A percentile compares a stretch with the other conserved stretches of the same genome.
Conservation (phyloP, 1,140 invertebrate species). For the Bombus pascuorum region DNA sequence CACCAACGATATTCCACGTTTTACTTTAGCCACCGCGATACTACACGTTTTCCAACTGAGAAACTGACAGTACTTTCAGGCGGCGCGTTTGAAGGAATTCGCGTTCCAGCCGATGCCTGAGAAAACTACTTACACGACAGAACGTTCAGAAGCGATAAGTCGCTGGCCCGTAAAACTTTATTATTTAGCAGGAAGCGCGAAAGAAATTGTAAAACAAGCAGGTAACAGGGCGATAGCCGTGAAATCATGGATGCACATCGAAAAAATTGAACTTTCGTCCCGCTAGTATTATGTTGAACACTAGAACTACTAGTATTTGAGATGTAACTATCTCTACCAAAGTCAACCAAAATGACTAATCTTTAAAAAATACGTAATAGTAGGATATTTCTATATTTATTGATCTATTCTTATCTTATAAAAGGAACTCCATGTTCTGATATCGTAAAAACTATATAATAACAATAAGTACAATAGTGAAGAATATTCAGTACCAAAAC, state of each 20-base stretch:
- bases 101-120: not conserved
- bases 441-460: too few species aligned
- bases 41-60: not conserved
- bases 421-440: too few species aligned
- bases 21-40: not conserved
- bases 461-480: too few species aligned
- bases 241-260: not conserved
- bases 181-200: conserved; percentile 18
- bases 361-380: too few species aligned
- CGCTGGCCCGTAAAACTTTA: conserved; percentile 24
- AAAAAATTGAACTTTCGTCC: not conserved
- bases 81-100: not conserved
- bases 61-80: not conserved
- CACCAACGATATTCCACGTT: conserved; percentile 7
- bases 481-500: too few species aligned
- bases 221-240: not conserved
- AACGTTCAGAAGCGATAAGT: conserved; percentile 31
- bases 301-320: too few species aligned
- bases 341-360: too few species aligned
- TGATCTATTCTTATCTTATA: too few species aligned
- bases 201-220: conserved; percentile 4
- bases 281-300: too few species aligned
- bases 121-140: conserved; percentile 12
- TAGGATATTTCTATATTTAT: too few species aligned
- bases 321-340: too few species aligned